phyloP scores from a whole-genome alignment of 2,888 invertebrate species.

The Rotaria socialis region DNA sequence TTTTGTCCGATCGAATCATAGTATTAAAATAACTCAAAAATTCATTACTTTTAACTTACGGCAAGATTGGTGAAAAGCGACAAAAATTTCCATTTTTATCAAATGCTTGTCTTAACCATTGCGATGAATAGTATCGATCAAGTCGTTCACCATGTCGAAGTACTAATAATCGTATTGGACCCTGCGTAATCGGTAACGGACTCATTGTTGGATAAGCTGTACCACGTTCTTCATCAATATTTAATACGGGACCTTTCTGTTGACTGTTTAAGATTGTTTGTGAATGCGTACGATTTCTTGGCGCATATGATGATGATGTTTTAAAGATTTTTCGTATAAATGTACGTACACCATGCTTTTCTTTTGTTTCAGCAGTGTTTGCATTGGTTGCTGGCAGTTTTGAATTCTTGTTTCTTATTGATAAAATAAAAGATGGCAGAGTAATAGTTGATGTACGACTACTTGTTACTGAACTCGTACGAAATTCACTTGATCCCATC shows the following conservation, averaged over 20 bases:
- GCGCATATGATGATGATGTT: neutral
- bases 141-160: slow-evolving; percentile 88
- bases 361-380: neutral
- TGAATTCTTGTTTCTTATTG: neutral
- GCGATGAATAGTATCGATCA: slow-evolving; percentile 79
- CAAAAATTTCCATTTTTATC: slow-evolving; percentile 63
- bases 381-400: neutral
- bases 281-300: neutral
- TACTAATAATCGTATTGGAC: slow-evolving; percentile 57
- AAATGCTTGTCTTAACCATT: slow-evolving; percentile 81
- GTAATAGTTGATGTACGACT: neutral
- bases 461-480: neutral
- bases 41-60: neutral
- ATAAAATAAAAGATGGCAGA: neutral
- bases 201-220: slow-evolving; percentile 1
- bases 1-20: too few relatives aligned
- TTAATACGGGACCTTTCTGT: neutral
- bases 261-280: neutral
- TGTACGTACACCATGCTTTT: neutral
- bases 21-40: too few relatives aligned
- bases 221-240: neutral
- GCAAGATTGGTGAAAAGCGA: slow-evolving; percentile 28
- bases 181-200: slow-evolving; percentile 7
- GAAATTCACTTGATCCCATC: neutral
- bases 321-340: neutral